Percentiles rank a stretch among this genome's conserved stretches.
phyloP scores from a whole-genome alignment of 1,140 invertebrate species.

The Gryllus bimaculatus region DNA sequence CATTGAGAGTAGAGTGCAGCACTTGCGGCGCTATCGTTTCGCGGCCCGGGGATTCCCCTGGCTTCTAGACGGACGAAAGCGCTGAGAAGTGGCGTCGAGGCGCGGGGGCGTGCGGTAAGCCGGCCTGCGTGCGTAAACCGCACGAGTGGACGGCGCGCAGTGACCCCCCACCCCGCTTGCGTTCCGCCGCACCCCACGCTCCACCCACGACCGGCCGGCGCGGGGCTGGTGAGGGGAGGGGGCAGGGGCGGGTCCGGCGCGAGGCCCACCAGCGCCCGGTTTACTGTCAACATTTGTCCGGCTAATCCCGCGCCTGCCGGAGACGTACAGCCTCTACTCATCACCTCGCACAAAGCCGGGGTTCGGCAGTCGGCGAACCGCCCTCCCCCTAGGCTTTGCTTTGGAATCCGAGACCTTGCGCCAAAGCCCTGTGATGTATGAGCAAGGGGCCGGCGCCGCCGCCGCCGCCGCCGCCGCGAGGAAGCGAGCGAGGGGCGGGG shows the following conservation, averaged over 20 bases:
- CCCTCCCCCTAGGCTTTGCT: conserved; percentile 3
- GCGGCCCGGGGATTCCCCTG: background rate
- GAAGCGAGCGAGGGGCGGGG: background rate
- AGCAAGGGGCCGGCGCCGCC: background rate
- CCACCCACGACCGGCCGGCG: too few relatives aligned
- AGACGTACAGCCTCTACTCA: conserved; percentile 17
- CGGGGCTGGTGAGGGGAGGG: too few relatives aligned
- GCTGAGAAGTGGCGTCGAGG: background rate
- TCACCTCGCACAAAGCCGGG: conserved; percentile 17
- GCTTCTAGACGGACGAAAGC: background rate
- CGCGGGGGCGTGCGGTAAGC: too few relatives aligned
- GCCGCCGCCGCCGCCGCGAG: too few relatives aligned
- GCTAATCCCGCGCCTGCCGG: conserved; percentile 14
- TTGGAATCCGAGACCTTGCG: conserved; percentile 6
- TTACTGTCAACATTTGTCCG: conserved; percentile 20
- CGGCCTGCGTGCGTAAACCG: background rate
- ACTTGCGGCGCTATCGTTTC: too few relatives aligned
- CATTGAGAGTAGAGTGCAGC: too few relatives aligned
- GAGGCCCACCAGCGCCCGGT: background rate
- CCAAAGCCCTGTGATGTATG: background rate
- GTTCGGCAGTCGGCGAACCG: background rate
- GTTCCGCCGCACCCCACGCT: background rate
- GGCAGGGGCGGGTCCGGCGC: too few relatives aligned
- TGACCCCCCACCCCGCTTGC: background rate
- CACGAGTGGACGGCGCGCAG: background rate